Evolutionary conservation across 2,113 vertebrate species (phyloP).

Genomic region (Channa maculata): DNA sequence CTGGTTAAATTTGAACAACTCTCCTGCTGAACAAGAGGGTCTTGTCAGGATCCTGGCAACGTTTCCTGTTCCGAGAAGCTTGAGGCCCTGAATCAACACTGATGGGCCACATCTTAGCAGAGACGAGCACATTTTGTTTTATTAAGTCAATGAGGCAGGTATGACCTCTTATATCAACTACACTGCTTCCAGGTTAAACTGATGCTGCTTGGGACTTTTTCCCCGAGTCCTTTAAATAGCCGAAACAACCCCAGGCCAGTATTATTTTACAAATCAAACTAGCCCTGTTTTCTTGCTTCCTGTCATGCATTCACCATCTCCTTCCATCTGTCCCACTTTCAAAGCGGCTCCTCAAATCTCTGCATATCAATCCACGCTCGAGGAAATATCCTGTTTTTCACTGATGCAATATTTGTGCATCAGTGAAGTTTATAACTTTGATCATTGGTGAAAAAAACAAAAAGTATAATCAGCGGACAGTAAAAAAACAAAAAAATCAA

Average conservation of each 20-base stretch:
- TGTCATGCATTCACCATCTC: slow-evolving; percentile 18
- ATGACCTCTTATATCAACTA: slow-evolving; percentile 37
- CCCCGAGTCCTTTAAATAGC: neutral
- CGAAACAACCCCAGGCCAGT: neutral
- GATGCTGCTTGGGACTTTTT: neutral
- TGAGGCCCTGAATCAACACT: slow-evolving; percentile 15
- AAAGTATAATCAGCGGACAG: neutral
- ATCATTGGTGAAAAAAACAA: slow-evolving; percentile 3
- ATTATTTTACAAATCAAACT: no score
- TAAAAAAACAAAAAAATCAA: slow-evolving; percentile 34
- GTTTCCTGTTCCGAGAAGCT: slow-evolving; percentile 9
- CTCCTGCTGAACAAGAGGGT: slow-evolving; percentile 13
- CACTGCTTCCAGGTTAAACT: slow-evolving; percentile 27
- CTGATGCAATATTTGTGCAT: slow-evolving; percentile 49
- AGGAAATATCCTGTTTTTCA: slow-evolving; percentile 30
- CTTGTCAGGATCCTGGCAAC: slow-evolving; percentile 33
- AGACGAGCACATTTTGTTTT: slow-evolving; percentile 9
- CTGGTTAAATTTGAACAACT: slow-evolving; percentile 9
- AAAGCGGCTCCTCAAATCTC: slow-evolving; percentile 19
- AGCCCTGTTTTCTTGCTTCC: neutral
- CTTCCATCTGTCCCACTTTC: slow-evolving; percentile 18
- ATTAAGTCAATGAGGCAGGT: slow-evolving; percentile 17
- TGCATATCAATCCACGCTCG: slow-evolving; percentile 26
- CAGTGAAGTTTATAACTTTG: slow-evolving; percentile 32
- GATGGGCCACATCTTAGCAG: slow-evolving; percentile 1